Percentiles rank a stretch among this genome's conserved stretches.
These are phyloP conservation scores for Leucophenga varia DNA, from an alignment of 1,140 invertebrate species.

Conservation along the genomic window DNA sequence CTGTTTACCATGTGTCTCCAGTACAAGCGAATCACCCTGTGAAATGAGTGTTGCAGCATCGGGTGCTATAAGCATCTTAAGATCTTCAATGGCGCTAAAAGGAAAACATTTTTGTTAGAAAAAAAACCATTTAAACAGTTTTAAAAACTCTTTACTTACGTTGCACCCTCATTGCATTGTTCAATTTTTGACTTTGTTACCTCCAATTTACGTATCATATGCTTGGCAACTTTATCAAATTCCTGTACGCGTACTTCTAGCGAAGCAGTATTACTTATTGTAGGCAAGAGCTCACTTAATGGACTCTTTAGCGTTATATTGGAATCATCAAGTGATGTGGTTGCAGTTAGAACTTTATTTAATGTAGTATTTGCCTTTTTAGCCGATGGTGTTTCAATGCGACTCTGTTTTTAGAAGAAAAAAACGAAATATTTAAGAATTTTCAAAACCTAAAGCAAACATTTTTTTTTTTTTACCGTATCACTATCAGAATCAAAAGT, in stretches of 20 bases:
- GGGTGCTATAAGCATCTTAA: conserved; percentile 63
- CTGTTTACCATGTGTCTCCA: conserved; percentile 62
- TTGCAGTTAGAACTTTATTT: conserved; percentile 38
- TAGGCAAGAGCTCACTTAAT: conserved; percentile 14
- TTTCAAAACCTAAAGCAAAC: conserved; percentile 21
- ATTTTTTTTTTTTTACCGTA: conserved; percentile 44
- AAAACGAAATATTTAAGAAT: too few species aligned
- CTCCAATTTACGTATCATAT: conserved; percentile 69
- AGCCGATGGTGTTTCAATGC: conserved; percentile 47
- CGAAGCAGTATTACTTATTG: conserved; percentile 8
- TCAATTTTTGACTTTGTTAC: conserved; percentile 68
- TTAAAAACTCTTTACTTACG: conserved; percentile 52
- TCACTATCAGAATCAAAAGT: conserved; percentile 55
- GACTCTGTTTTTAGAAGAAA: conserved; percentile 32
- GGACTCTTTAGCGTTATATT: conserved; percentile 46
- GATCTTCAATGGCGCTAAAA: conserved; percentile 39
- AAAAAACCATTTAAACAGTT: neutral
- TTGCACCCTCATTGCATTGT: conserved; percentile 63
- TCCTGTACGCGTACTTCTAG: conserved; percentile 51
- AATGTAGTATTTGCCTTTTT: conserved; percentile 43
- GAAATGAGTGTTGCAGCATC: conserved; percentile 79
- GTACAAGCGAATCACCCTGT: conserved; percentile 73
- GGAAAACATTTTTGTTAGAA: neutral
- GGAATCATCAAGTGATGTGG: conserved; percentile 44
- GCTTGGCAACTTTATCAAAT: conserved; percentile 63